Evolutionary conservation across 2,888 invertebrate genomes (phyloP), one percentile per base, ranked within the genome.

Genomic region (Barypeithes pellucidus): DNA sequence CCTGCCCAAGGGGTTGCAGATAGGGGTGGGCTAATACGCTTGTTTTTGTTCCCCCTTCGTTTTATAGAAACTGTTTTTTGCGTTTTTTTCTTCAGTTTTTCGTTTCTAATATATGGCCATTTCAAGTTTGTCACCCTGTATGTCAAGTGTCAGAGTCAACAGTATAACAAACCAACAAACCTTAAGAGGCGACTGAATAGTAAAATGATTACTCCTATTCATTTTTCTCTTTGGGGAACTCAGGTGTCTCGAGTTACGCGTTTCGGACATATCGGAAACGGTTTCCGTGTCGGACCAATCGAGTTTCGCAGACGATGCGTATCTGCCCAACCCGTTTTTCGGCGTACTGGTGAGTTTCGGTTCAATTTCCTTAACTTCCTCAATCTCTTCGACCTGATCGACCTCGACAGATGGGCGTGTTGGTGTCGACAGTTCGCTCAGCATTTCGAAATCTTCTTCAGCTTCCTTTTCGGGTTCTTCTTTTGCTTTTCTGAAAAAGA

Each of bases 211-310:
- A 57, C 73, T 79, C 72, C 82, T 83, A 69, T 81, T 82, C 22
- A 84, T 78, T 79, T 82, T 84, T 33, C 81, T 80, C 77, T 86
- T 86, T 1, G 86, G 87, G 0, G 87, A 87, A 74, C 85, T 84
- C 52, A 87, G 79, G 77, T 86, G 86, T 45, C 84, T 80, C 3
- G 84, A 81, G 76, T 78, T 81, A 7, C 76, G 76, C 3, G 68
- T 77, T 71, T 85, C 84, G 12, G 81, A 83, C 57, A 83, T 80
- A 73, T 85, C 85, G 14, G 85, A 85, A 52, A 83, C 77, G 0
- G 85, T 86, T 50, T 86, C 86, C 72, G 81, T 86, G 75, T 86
- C 86, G 0, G 85, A 86, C 85, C 86, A 86, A 79, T 87, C 87
- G 60, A 85, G 73, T 73, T 84, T 85, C 0, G 82, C 82, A 9